phyloP scores from a whole-genome alignment of 2,888 invertebrate genomes.

The Tetragonisca angustula region DNA sequence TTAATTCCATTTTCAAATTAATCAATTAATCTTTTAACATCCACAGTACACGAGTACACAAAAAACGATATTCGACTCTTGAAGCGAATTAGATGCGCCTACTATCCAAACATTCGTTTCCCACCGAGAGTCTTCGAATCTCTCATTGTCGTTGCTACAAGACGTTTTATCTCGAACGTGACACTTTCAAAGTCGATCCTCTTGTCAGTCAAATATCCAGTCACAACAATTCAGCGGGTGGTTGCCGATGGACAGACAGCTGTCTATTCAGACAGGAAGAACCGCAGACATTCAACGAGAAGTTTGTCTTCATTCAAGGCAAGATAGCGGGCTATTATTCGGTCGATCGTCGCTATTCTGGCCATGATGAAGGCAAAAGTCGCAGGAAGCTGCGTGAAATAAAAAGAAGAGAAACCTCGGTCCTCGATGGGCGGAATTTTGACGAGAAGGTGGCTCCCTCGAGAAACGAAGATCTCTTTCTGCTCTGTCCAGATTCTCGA shows the following conservation, averaged over 20 bases:
- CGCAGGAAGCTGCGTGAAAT: conserved; percentile 37
- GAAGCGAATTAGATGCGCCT: background rate
- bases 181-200: conserved; percentile 59
- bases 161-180: conserved; percentile 57
- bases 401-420: conserved; percentile 28
- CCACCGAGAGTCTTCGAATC: background rate
- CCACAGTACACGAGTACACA: background rate
- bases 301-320: conserved; percentile 56
- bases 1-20: too few relatives aligned
- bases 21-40: background rate
- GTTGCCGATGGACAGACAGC: conserved; percentile 64
- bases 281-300: conserved; percentile 36
- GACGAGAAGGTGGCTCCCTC: conserved; percentile 35
- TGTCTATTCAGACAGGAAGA: conserved; percentile 62
- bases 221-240: conserved; percentile 75
- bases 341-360: conserved; percentile 43
- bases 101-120: background rate
- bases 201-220: conserved; percentile 76
- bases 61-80: background rate
- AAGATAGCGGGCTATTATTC: conserved; percentile 53
- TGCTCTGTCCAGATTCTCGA: conserved; percentile 32
- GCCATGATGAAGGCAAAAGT: conserved; percentile 24
- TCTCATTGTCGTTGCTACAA: background rate
- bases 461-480: conserved; percentile 36
- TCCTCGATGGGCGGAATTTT: conserved; percentile 58